A percentile compares a stretch with the other conserved stretches of the same genome.
Evolutionary conservation across 2,888 invertebrate species (phyloP).

Genomic region (Exocentrus adspersus): DNA sequence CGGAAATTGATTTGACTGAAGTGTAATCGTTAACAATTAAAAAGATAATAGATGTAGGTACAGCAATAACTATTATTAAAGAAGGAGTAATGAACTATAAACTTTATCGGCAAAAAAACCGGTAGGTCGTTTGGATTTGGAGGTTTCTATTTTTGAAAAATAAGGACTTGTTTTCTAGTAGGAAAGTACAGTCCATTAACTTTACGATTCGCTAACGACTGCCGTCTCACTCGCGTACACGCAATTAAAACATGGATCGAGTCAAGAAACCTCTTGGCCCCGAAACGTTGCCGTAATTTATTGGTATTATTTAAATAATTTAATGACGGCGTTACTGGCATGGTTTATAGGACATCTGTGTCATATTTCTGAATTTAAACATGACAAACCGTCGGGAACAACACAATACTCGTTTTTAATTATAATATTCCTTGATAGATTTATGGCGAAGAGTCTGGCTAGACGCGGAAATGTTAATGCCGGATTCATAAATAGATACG

Average conservation of each 20-base stretch:
- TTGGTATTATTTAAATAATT: slow-evolving; percentile 50
- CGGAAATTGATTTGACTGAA: too few relatives aligned
- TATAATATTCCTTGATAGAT: slow-evolving; percentile 53
- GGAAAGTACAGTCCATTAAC: slow-evolving; percentile 1
- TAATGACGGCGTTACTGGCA: slow-evolving; percentile 50
- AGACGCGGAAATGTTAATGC: slow-evolving; percentile 47
- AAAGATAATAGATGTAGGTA: too few relatives aligned
- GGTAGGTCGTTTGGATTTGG: too few relatives aligned
- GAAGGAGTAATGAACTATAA: too few relatives aligned
- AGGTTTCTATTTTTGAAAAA: too few relatives aligned
- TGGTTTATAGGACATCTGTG: slow-evolving; percentile 54
- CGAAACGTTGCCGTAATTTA: slow-evolving; percentile 36
- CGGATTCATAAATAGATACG: slow-evolving; percentile 45
- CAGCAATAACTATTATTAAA: too few relatives aligned
- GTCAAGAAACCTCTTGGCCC: slow-evolving; percentile 25
- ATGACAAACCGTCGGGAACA: slow-evolving; percentile 51
- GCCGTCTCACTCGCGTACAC: neutral
- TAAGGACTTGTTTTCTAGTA: neutral
- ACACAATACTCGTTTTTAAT: slow-evolving; percentile 54
- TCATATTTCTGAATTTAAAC: slow-evolving; percentile 51
- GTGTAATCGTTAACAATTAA: too few relatives aligned
- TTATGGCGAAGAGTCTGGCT: slow-evolving; percentile 46
- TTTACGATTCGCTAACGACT: neutral
- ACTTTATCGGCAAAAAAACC: too few relatives aligned
- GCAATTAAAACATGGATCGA: neutral